Base-by-base conservation (phyloP, 1,140 invertebrate genomes). In the Aphelinus atriplicis region DNA sequence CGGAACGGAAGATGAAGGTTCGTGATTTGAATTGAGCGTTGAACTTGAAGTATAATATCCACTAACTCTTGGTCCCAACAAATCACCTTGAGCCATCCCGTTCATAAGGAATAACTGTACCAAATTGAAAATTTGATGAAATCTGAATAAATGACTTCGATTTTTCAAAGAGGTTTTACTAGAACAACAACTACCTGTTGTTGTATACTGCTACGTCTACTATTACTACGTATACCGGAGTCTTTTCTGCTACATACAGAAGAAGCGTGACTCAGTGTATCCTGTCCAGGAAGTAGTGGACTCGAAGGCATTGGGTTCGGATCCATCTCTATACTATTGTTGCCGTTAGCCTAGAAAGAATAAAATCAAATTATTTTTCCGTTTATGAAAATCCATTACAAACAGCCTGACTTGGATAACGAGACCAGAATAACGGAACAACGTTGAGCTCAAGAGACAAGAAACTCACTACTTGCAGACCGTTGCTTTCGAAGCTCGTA, bases 41-140 rank as follows among this genome's bases (percentile, higher is more conserved):
- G 92, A 93, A 84, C 92, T 94, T 65, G 92, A 92, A n/a, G 94
- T 95, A 79, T 95, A 96, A 85, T 95, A 96, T 3, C 95, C 95
- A 46, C 95, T 96, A 1, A 95, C 94, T 26, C 95, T 89, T 77
- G 95, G 93, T 62, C 92, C 91, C 77, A 95, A 88, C 67, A 95
- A 90, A 73, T 94, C 93, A 60, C 91, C 91, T 82, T 95, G 93
- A n/a, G 91, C 89, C 75, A 93, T 87, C 64, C 91, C 90, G 43
- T 93, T 93, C 81, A 92, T 90, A 50, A 91, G 89, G 81, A 90
- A 91, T 67, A 92, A 88, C 92, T 93, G 53, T 89, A 67, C 71
- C 70, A 74, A 72, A 75, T 47, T 9, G 71, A 70, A 67, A 66
- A 57, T 73, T 48, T 56, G 70, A 75, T 58, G 63, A 10, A 65